Evolutionary conservation across 2,797 vertebrate genomes (phyloP), one percentile per base, ranked within the genome.

Genomic region (Tapera naevia): DNA sequence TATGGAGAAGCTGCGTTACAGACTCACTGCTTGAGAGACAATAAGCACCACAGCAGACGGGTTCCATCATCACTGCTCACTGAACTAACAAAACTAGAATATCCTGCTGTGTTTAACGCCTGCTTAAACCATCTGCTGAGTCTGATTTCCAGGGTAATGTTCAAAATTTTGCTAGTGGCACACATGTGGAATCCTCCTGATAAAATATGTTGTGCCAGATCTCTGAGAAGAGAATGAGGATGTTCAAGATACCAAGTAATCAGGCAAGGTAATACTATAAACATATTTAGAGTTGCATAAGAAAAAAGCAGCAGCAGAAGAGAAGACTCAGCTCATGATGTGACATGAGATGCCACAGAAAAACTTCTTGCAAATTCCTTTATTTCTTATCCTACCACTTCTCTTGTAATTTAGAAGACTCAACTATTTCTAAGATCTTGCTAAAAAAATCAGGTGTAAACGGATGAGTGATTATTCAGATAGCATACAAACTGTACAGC

Each of bases 401-500:
- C 32, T 67, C 53, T 67, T 56, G 14, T 23, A 72, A 27, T 32
- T 57, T 30, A 28, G 57, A 69, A 41, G 24, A 72, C 7, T 56
- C 46, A 86, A 54, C 10, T 70, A 39, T 71, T 86, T 79, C 53
- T 58, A 79, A 58, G 21, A 75, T 32, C 10, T 50, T 75, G n/a
- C 21, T 53, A 74, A 46, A 46, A 73, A 91, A 91, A 94, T 57
- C 14, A 80, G 35, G 24, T 66, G 60, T 89, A 96, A 97, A 93
- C 72, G 73, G 41, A 53, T 81, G 70, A 92, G 62, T 86, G 92
- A 91, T 79, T 54, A 15, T 50, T 85, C 23, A 58, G 73, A 83
- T 53, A 95, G 60, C 80, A 73, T 57, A 92, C 37, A 96, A 93
- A 91, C 95, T 82, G 69, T 75, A 93, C 61, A 96, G 91, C 69